These are phyloP conservation scores for Dendrolimus kikuchii DNA, from an alignment of 1,140 invertebrate species.

Conservation along the genomic window DNA sequence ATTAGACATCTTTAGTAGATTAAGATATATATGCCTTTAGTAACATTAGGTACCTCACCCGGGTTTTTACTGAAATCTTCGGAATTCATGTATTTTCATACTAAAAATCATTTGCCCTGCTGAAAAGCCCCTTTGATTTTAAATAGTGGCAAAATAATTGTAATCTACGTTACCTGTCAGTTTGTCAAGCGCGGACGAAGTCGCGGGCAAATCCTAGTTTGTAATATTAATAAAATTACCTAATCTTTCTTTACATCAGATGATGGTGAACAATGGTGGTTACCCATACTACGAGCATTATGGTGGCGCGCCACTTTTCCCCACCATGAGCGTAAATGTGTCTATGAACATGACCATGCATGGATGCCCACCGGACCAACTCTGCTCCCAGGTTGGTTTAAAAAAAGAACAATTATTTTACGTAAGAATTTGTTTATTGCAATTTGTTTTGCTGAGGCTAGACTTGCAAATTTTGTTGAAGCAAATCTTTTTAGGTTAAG, in stretches of 20 bases:
- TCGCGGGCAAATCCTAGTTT: too few relatives aligned
- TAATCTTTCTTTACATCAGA: constrained; percentile 22
- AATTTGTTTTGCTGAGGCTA: too few relatives aligned
- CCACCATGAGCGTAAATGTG: constrained; percentile 95
- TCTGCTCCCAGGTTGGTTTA: constrained; percentile 74
- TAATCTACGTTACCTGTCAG: constrained; percentile 1
- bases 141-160: neutral
- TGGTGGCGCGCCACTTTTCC: constrained; percentile 78
- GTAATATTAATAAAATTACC: neutral
- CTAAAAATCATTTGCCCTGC: too few relatives aligned
- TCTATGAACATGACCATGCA: constrained; percentile 99
- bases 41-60: too few relatives aligned
- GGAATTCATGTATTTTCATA: too few relatives aligned
- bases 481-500: too few relatives aligned
- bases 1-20: too few relatives aligned
- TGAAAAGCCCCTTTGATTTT: too few relatives aligned
- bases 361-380: constrained; percentile 78
- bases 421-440: neutral
- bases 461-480: too few relatives aligned
- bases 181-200: neutral
- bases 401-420: constrained; percentile 1
- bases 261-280: constrained; percentile 59
- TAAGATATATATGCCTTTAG: too few relatives aligned
- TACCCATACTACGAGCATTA: constrained; percentile 73
- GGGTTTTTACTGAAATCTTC: too few relatives aligned